A percentile compares a stretch with the other conserved stretches of the same genome.
These are phyloP conservation scores for Rhingia campestris DNA, from an alignment of 2,888 invertebrate species.

Conservation along the genomic window DNA sequence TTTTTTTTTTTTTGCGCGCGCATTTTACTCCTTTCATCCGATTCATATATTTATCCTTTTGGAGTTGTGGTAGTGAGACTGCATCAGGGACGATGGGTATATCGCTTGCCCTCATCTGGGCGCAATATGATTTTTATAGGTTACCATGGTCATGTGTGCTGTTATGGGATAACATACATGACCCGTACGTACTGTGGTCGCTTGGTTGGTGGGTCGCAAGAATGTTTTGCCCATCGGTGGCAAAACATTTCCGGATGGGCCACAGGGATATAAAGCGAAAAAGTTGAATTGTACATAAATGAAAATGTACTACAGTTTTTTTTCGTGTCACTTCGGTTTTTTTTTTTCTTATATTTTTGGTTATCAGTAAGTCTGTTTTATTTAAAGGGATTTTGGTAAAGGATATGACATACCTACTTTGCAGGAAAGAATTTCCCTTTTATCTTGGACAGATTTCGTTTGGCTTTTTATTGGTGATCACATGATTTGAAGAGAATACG, in stretches of 20 bases:
- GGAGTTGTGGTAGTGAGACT: neutral
- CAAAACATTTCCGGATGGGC: slow-evolving; percentile 28
- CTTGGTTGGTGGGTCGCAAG: slow-evolving; percentile 38
- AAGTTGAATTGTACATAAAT: slow-evolving; percentile 77
- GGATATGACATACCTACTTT: slow-evolving; percentile 30
- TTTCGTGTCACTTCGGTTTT: slow-evolving; percentile 55
- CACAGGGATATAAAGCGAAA: slow-evolving; percentile 75
- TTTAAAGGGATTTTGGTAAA: slow-evolving; percentile 30
- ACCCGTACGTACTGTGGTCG: slow-evolving; percentile 30
- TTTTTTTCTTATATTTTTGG: slow-evolving; percentile 10
- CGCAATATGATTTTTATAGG: slow-evolving; percentile 69
- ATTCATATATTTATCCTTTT: slow-evolving; percentile 59
- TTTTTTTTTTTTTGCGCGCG: slow-evolving; percentile 14
- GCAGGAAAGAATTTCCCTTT: slow-evolving; percentile 31
- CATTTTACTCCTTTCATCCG: slow-evolving; percentile 46
- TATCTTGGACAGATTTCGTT: neutral
- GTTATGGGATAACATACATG: slow-evolving; percentile 51
- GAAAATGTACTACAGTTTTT: slow-evolving; percentile 78
- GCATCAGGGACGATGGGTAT: slow-evolving; percentile 21
- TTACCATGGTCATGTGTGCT: slow-evolving; percentile 45
- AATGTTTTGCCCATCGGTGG: slow-evolving; percentile 48
- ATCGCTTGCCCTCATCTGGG: slow-evolving; percentile 63
- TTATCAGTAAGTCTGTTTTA: neutral
- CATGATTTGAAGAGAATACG: no score
- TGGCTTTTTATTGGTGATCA: slow-evolving; percentile 3